Base-by-base conservation (phyloP, 2,888 invertebrate species). In the Coelogynopora nodosa region DNA sequence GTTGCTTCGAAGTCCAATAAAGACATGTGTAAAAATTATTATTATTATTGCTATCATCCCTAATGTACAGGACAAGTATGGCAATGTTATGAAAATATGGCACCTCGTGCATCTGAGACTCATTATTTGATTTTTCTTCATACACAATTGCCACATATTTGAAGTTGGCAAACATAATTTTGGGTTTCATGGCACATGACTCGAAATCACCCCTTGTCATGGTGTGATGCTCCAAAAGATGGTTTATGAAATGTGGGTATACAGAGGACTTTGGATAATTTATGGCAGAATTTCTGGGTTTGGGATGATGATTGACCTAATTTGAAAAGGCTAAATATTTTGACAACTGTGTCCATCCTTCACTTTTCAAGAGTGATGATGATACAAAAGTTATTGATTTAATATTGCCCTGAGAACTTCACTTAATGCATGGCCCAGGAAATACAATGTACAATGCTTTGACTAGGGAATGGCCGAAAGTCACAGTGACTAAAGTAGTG, bases 311-410 rank as follows among this genome's bases (percentile, higher is more conserved):
- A 74, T 23, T 10, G 74, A 5, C 23, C 74, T 5, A 26, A 74
- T 13, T 74, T 74, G 18, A 74, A 74, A 74, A 74, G 27, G 5
- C 74, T 13, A 74, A 74, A 13, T 74, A 74, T 74, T 5, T 74
- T 26, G 74, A 26, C 74, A 74, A 74, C 27, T 74, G 74, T 23
- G 23, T 74, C 2, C 74, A 13, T 74, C 18, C 74, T 74, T 26
- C 74, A 74, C 18, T 74, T 74, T 26, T 74, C 23, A 74, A 74
- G 74, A 26, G 74, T 23, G 74, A 74, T 74, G 74, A 74, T 74
- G 74, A 74, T 13, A 74, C 74, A 74, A 74, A 74, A 74, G 74
- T 74, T 74, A 23, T 74, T 26, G 74, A 74, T 74, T 74, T 74
- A 74, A 74, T 74, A 74, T 26, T 26, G 27, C 74, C 23, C 74